Percentiles rank a stretch among this genome's conserved stretches.
Conservation (phyloP, 64 coral and sea anemone genomes). For the Cladopsammia gracilis region DNA sequence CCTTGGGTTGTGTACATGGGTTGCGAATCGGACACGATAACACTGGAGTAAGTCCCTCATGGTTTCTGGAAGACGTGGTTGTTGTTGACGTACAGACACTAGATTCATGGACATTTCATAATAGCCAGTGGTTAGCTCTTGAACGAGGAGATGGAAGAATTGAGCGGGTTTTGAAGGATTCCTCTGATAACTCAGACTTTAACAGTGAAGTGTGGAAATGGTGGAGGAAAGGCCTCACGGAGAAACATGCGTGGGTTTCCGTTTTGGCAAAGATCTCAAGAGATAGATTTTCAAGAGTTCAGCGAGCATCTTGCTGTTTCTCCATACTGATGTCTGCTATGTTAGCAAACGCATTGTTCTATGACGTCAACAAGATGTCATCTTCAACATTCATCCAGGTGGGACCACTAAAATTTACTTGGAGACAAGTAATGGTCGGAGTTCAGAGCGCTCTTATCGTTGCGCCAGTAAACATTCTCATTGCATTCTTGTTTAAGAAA, state of each 20-base stretch:
- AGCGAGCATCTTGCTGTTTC: constrained; percentile 49
- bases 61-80: constrained; percentile 4
- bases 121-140: constrained; percentile 18
- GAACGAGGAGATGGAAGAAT: constrained; percentile 31
- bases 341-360: constrained; percentile 62
- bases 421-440: constrained; percentile 1
- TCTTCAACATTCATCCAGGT: background rate
- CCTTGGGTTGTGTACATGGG: background rate
- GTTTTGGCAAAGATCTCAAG: background rate
- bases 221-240: constrained; percentile 19
- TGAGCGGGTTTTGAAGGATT: background rate
- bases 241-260: constrained; percentile 70
- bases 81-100: constrained; percentile 8
- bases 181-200: background rate
- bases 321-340: constrained; percentile 45
- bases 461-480: constrained; percentile 32
- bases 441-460: constrained; percentile 22
- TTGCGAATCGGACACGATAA: constrained; percentile 54
- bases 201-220: background rate
- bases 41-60: constrained; percentile 14
- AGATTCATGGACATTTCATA: background rate
- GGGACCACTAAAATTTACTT: constrained; percentile 25
- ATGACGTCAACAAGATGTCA: background rate
- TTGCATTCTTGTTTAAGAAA: constrained; percentile 32
- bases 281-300: constrained; percentile 16